Base-by-base conservation (phyloP, 2,888 invertebrate genomes). In the Heteropelma amictum region DNA sequence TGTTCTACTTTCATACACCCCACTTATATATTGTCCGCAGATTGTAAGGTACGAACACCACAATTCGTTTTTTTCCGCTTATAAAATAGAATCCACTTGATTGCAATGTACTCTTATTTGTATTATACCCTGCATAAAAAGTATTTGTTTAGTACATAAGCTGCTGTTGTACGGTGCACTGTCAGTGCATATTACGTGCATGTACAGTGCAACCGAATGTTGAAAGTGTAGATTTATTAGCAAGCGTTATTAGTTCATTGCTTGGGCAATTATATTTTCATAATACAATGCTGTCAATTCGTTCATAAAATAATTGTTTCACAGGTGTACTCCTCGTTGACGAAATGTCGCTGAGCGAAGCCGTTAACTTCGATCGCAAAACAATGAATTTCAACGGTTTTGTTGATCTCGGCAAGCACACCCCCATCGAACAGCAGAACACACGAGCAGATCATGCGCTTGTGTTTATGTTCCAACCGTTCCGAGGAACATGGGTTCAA, bases 401-500 rank as follows among this genome's bases (percentile, higher is more conserved):
- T 68, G 76, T 78, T 0, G 77, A 82, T 28, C 69, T 82, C 10
- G 81, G 81, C 4, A 40, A 78, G 12, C 49, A 80, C 49, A 83
- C 82, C 5, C 77, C 81, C 7, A 35, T 64, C 10, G 7, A 75
- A 21, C 70, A 75, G 45, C 19, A 54, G 49, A 54, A 72, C 26
- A 65, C 28, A 7, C 33, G 74, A 6, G 84, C 77, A 21, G 83
- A 85, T 47, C 83, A 84, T 71, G 82, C 81, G 6, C 54, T 83
- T 3, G 84, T 84, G 0, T 80, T 83, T 4, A 80, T 81, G 79
- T 82, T 80, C 63, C 79, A 81, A 42, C 80, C 82, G 3, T 80
- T 82, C 23, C 71, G 56, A 28, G 79, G 79, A 2, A 12, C 19
- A 35, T 84, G 80, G 78, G 73, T 81, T 5, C 84, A 84, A 60